Percentiles rank a stretch among this genome's conserved stretches.
Conservation (phyloP, 1,140 invertebrate genomes). For the Drosophila leontia region DNA sequence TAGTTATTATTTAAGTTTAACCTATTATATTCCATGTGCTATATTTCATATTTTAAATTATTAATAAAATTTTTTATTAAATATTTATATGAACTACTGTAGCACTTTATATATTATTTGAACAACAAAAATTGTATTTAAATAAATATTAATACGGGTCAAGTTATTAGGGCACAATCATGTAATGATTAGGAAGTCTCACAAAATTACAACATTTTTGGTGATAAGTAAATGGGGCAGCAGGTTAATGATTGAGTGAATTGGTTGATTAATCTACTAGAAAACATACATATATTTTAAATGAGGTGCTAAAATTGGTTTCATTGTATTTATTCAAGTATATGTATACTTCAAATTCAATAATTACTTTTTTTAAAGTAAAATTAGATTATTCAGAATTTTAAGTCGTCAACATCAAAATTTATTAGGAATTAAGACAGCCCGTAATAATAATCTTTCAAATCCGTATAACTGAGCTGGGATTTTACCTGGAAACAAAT, state of each 20-base stretch:
- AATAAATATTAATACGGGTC: background rate
- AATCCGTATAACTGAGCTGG: background rate
- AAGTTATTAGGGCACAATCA: background rate
- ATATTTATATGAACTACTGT: too few relatives aligned
- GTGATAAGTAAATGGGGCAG: background rate
- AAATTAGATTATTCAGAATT: background rate
- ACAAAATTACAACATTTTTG: background rate
- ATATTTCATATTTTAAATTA: background rate
- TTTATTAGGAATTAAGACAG: background rate
- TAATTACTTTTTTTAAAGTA: background rate
- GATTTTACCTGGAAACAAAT: too few relatives aligned
- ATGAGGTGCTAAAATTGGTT: background rate
- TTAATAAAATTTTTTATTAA: too few relatives aligned
- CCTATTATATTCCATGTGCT: background rate
- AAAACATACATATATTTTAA: background rate
- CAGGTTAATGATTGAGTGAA: background rate
- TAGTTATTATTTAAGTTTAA: background rate
- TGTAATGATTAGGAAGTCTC: background rate
- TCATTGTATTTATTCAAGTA: background rate
- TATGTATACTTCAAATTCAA: background rate
- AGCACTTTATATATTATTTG: background rate
- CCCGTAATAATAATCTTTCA: background rate
- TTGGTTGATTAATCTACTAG: background rate
- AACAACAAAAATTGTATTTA: background rate
- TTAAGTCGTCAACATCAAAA: background rate